Evolutionary conservation across 2,888 invertebrate species (phyloP).

Genomic region (Coleophora flavipennella): DNA sequence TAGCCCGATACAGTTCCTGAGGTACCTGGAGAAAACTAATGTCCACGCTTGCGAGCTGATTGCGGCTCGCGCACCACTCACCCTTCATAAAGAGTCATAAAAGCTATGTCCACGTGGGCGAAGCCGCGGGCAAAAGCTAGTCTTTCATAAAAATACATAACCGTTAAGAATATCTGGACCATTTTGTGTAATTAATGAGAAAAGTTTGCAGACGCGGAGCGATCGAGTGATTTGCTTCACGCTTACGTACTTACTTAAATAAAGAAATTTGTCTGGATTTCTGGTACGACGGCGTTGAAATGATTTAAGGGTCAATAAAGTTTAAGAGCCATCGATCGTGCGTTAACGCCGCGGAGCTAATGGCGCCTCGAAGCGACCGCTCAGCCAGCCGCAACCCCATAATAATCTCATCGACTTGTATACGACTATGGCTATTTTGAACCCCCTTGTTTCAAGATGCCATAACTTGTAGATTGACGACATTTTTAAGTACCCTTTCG

Average conservation of each 20-base stretch:
- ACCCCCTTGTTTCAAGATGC: background rate
- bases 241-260: slow-evolving; percentile 9
- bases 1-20: too few species aligned
- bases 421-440: slow-evolving; percentile 36
- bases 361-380: slow-evolving; percentile 46
- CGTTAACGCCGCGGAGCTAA: slow-evolving; percentile 54
- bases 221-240: slow-evolving; percentile 35
- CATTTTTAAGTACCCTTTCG: too few species aligned
- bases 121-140: too few species aligned
- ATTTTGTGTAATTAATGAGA: slow-evolving; percentile 41
- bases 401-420: slow-evolving; percentile 48
- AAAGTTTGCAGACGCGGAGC: slow-evolving; percentile 29
- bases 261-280: slow-evolving; percentile 54
- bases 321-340: slow-evolving; percentile 40
- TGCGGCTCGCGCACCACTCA: too few species aligned
- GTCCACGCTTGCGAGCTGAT: too few species aligned
- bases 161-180: slow-evolving; percentile 34
- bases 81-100: too few species aligned
- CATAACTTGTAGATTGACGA: too few species aligned
- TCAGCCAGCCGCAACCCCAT: slow-evolving; percentile 31
- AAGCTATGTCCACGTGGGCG: too few species aligned
- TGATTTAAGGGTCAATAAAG: slow-evolving; percentile 58
- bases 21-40: too few species aligned
- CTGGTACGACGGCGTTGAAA: slow-evolving; percentile 55
- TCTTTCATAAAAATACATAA: too few species aligned